Evolutionary conservation across 2,113 vertebrate genomes (phyloP).

Genomic region (Triplophysa rosa): DNA sequence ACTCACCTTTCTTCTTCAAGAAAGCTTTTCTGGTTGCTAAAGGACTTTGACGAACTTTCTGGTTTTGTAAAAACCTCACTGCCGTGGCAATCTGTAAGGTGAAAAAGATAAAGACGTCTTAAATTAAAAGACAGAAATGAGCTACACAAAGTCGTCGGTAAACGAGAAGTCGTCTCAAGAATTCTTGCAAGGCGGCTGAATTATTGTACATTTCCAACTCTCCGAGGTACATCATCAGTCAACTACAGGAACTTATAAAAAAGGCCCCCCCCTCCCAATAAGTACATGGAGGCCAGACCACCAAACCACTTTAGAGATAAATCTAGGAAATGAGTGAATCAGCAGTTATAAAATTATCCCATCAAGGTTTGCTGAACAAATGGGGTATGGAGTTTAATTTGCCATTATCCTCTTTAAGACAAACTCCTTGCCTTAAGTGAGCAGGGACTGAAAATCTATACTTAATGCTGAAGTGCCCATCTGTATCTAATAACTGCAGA

Average conservation of each 20-base stretch:
- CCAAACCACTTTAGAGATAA: constrained; percentile 80
- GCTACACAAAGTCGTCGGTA: constrained; percentile 37
- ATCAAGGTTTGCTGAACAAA: constrained; percentile 81
- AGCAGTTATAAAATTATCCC: constrained; percentile 85
- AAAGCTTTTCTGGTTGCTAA: constrained; percentile 87
- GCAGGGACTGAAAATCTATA: constrained; percentile 81
- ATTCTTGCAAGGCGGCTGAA: constrained; percentile 45
- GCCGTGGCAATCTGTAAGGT: constrained; percentile 87
- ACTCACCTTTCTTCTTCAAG: constrained; percentile 96
- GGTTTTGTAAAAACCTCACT: constrained; percentile 95
- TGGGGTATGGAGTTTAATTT: constrained; percentile 84
- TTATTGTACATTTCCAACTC: constrained; percentile 46
- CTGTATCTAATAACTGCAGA: constrained; percentile 83
- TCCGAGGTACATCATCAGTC: constrained; percentile 46
- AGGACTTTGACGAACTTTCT: constrained; percentile 90
- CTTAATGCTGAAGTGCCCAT: constrained; percentile 83
- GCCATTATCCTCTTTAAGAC: constrained; percentile 83
- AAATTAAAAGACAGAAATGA: constrained; percentile 34
- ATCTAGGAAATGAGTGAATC: constrained; percentile 79
- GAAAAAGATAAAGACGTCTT: not conserved
- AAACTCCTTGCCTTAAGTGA: constrained; percentile 83
- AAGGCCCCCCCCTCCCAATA: constrained; percentile 55
- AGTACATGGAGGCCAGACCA: constrained; percentile 65
- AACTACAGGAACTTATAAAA: constrained; percentile 60
- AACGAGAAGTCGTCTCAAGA: constrained; percentile 35